These are phyloP conservation scores for Glaucopsyche alexis DNA, from an alignment of 2,888 invertebrate species.

Conservation along the genomic window DNA sequence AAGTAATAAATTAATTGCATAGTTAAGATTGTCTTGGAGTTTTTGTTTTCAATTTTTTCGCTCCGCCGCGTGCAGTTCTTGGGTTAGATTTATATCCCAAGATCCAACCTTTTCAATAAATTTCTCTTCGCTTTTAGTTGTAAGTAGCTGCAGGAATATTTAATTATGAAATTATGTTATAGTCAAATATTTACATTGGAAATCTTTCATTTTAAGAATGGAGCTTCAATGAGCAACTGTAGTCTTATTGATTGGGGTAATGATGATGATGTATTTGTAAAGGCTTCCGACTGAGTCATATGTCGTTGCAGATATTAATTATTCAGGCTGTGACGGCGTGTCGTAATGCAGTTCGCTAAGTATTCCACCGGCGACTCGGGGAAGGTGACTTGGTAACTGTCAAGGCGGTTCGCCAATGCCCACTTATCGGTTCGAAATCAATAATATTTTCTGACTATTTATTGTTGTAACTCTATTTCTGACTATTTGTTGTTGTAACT, in stretches of 20 bases:
- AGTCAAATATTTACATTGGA: neutral
- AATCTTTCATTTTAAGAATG: neutral
- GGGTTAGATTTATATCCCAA: neutral
- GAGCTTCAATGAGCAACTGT: neutral
- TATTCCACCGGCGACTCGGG: slow-evolving; percentile 54
- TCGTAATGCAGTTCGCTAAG: slow-evolving; percentile 63
- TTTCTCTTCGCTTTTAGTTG: neutral
- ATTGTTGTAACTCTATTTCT: no score
- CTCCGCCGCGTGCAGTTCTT: neutral
- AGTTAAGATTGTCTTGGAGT: neutral
- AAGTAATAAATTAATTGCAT: neutral
- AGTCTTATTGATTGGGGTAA: neutral
- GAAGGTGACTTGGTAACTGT: slow-evolving; percentile 42
- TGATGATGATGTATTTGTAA: neutral
- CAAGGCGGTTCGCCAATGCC: slow-evolving; percentile 29
- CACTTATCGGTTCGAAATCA: neutral
- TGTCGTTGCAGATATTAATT: slow-evolving; percentile 34
- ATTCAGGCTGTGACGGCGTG: slow-evolving; percentile 55
- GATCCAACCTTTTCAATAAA: neutral
- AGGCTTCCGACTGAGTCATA: slow-evolving; percentile 24
- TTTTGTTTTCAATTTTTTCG: neutral
- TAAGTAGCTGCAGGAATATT: neutral
- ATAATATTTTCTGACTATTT: neutral
- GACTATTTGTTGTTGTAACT: no score
- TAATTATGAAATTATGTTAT: neutral